Base-by-base conservation (phyloP, 2,113 vertebrate genomes). In the Dunckerocampus dactyliophorus region DNA sequence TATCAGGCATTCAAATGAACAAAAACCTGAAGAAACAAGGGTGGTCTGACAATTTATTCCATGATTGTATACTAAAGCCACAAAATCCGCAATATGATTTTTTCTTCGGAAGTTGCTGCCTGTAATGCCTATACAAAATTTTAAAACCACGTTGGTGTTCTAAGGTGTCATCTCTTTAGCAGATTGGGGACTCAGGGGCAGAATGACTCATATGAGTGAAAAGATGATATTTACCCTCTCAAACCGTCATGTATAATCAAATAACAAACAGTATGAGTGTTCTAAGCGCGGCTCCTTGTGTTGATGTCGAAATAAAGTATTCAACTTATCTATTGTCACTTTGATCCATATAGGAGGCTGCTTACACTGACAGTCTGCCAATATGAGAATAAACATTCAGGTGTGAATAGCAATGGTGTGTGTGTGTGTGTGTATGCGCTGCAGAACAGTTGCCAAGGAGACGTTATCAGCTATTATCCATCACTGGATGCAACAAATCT, bases 251-350 rank as follows among this genome's bases (percentile, higher is more conserved):
- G 56, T 72, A 59, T 69, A 34, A 62, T 63, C 66, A 28, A 10
- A 2, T 17, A 28, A 28, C 24, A 28, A 20, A 11, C 79, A 93
- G 93, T 0, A 92, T 92, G 80, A 54, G 93, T 59, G 10, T 31
- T 54, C 21, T 91, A 81, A 93, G 89, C 78, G 89, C 92, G 8
- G 90, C 92, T 79, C 93, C 94, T 1, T 82, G 58, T 43, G 34
- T 67, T 48, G 58, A 60, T 58, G 53, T 28, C 28, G 50, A 34
- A 69, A 61, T 52, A 8, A 56, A 59, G 53, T 46, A 62, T 73
- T 75, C 14, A 69, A 76, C 75, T 63, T 50, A 55, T 68, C 20
- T 20, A 20, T 67, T 69, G 62, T 60, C 60, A 69, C 47, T 45
- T 48, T 69, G 61, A 77, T 65, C 52, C 64, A 75, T 65, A 76